These are phyloP conservation scores for Phrynocephalus versicolor DNA, from an alignment of 2,113 vertebrate genomes.

Conservation along the genomic window DNA sequence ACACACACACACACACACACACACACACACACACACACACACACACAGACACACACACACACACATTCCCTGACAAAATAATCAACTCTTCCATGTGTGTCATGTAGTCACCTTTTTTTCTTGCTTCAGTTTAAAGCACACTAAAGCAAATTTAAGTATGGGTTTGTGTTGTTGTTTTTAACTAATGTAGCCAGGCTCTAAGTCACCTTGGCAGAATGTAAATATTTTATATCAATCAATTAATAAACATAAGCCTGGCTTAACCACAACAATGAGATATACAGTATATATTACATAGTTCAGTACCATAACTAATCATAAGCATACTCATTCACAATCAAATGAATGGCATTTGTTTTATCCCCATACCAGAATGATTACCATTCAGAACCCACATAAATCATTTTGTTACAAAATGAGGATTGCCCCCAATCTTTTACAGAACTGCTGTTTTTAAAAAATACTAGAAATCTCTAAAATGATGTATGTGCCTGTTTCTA, in stretches of 20 bases:
- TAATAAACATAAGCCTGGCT: background rate
- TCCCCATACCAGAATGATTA: background rate
- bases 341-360: background rate
- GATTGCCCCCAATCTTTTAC: background rate
- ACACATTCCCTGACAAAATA: too few relatives aligned
- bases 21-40: too few relatives aligned
- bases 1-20: too few relatives aligned
- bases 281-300: background rate
- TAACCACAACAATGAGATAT: background rate
- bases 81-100: too few relatives aligned
- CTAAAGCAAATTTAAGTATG: too few relatives aligned
- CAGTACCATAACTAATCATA: background rate
- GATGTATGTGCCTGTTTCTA: background rate
- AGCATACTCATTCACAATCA: background rate
- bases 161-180: too few relatives aligned
- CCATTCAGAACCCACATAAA: background rate
- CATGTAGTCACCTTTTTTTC: too few relatives aligned
- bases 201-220: background rate
- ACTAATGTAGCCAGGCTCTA: background rate
- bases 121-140: too few relatives aligned
- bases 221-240: too few relatives aligned
- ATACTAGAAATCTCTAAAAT: background rate
- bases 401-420: background rate
- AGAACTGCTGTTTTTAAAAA: background rate
- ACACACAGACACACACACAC: too few relatives aligned